These are phyloP conservation scores for Tapirus terrestris DNA, from an alignment of 2,113 vertebrate species.

Conservation along the genomic window DNA sequence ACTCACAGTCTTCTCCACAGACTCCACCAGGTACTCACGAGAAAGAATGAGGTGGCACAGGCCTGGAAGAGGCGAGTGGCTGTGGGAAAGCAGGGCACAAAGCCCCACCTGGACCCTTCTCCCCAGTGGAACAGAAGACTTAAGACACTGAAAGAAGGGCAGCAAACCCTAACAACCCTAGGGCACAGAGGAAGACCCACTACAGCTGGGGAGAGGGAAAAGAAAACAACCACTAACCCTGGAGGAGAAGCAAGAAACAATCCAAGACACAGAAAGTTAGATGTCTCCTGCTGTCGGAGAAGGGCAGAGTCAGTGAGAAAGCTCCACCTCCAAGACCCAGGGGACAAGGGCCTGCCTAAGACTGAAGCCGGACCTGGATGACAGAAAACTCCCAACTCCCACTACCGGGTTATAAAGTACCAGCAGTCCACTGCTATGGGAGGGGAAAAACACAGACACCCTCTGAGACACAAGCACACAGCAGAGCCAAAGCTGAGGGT, in stretches of 20 bases:
- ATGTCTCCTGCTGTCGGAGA: neutral
- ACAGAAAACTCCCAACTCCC: neutral
- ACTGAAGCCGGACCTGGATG: neutral
- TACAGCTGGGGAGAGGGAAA: neutral
- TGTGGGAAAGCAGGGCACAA: neutral
- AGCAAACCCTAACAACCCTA: neutral
- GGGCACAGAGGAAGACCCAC: neutral
- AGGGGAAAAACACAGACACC: neutral
- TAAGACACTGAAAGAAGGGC: neutral
- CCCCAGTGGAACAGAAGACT: neutral
- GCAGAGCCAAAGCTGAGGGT: neutral
- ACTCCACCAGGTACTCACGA: neutral
- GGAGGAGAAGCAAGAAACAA: neutral
- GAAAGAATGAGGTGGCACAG: neutral
- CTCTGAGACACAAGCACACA: neutral
- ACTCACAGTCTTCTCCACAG: neutral
- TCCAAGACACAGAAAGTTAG: neutral
- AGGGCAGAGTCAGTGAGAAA: neutral
- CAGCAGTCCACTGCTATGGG: neutral
- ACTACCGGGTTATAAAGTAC: neutral
- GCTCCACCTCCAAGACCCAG: neutral
- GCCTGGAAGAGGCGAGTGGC: neutral
- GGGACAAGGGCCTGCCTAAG: neutral
- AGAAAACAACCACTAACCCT: neutral
- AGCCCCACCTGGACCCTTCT: neutral